These are phyloP conservation scores for Diplodus sargus DNA, from an alignment of 2,797 vertebrate genomes.

Conservation along the genomic window DNA sequence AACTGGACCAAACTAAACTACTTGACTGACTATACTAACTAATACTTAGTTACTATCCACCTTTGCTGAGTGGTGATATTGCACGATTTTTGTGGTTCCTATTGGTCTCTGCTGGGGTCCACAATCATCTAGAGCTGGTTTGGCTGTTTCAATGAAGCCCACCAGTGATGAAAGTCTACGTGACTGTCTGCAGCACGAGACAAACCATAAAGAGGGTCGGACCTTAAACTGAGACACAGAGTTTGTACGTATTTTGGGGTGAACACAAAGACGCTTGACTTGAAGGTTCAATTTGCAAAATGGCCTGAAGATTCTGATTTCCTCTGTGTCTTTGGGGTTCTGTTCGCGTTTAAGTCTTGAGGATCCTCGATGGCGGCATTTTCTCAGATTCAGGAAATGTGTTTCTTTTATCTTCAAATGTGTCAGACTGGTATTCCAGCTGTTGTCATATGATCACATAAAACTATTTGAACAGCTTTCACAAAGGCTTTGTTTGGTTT, in stretches of 20 bases:
- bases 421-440: not conserved
- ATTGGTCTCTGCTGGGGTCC: constrained; percentile 8
- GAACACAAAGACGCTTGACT: not conserved
- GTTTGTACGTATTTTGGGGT: not conserved
- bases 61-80: not conserved
- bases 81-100: not conserved
- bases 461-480: not conserved
- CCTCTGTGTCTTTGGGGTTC: not conserved
- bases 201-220: constrained; percentile 24
- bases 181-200: constrained; percentile 20
- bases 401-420: not conserved
- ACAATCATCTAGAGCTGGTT: constrained; percentile 39
- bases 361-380: too few species aligned
- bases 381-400: not conserved
- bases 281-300: not conserved
- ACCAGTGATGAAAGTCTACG: constrained; percentile 26
- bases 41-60: not conserved
- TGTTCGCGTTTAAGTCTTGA: too few species aligned
- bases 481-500: not conserved
- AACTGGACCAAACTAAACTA: not conserved
- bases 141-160: constrained; percentile 33
- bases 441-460: not conserved
- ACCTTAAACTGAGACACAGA: not conserved
- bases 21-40: not conserved
- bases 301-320: not conserved